Conservation (phyloP, 1,140 invertebrate species). For the Drosophila navojoa region DNA sequence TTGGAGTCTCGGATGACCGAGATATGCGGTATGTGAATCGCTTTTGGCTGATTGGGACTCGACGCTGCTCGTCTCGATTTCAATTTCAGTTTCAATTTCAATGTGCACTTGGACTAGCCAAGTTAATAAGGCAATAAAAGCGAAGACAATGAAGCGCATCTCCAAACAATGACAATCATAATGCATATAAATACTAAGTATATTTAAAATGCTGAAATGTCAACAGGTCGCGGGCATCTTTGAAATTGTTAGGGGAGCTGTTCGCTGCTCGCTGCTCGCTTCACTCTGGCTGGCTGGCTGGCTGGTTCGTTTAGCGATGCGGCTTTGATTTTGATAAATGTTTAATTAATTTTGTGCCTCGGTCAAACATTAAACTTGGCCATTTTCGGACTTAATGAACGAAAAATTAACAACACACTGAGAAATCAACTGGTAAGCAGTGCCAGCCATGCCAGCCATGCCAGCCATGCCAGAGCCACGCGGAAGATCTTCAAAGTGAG, state of each 20-base stretch:
- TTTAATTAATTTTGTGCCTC: slow-evolving; percentile 81
- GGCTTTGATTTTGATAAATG: slow-evolving; percentile 82
- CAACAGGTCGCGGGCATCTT: slow-evolving; percentile 37
- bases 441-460: slow-evolving; percentile 11
- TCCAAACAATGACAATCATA: slow-evolving; percentile 65
- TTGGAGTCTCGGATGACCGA: slow-evolving; percentile 20
- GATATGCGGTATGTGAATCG: slow-evolving; percentile 59
- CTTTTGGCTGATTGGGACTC: slow-evolving; percentile 52
- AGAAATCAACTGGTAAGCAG: slow-evolving; percentile 43
- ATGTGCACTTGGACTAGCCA: slow-evolving; percentile 35
- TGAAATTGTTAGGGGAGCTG: slow-evolving; percentile 16
- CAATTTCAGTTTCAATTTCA: slow-evolving; percentile 56
- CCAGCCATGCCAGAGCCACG: slow-evolving; percentile 36
- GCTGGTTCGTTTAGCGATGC: slow-evolving; percentile 37
- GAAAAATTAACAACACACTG: slow-evolving; percentile 80
- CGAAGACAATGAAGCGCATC: slow-evolving; percentile 52
- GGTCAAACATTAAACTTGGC: slow-evolving; percentile 78
- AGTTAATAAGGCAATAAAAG: slow-evolving; percentile 50
- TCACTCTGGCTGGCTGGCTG: slow-evolving; percentile 22
- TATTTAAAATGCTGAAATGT: slow-evolving; percentile 62
- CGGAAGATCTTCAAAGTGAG: slow-evolving; percentile 79
- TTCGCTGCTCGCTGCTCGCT: slow-evolving; percentile 23
- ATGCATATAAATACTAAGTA: slow-evolving; percentile 32
- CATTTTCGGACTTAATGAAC: slow-evolving; percentile 81
- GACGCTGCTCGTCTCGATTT: slow-evolving; percentile 25